Evolutionary conservation across 2,113 vertebrate genomes (phyloP).

Genomic region (Lepus timidus): DNA sequence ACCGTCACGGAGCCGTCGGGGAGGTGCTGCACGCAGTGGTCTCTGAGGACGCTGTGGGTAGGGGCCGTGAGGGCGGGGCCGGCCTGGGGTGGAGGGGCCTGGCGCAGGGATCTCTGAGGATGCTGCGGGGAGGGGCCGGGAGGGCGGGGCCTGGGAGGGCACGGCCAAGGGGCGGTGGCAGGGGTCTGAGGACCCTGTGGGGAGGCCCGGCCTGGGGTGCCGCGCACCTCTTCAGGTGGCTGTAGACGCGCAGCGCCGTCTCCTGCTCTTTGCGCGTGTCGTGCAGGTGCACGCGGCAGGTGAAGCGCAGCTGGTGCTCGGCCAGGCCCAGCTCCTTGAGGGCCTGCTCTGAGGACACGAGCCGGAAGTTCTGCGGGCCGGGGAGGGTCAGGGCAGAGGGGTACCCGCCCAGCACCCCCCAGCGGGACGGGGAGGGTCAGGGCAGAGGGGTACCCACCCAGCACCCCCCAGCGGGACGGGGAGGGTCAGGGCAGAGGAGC

Average conservation of each 20-base stretch:
- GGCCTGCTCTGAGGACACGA: conserved; percentile 96
- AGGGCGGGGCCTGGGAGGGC: background rate
- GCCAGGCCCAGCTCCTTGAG: conserved; percentile 96
- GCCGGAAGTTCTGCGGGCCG: conserved; percentile 91
- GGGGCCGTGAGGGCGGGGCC: background rate
- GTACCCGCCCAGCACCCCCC: no score
- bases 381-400: background rate
- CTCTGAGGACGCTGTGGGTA: conserved; percentile 91
- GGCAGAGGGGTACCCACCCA: no score
- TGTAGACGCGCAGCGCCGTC: conserved; percentile 92
- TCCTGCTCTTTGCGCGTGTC: conserved; percentile 95
- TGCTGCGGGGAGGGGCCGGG: rapidly evolving
- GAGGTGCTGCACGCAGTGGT: conserved; percentile 96
- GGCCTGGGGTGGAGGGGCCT: no score
- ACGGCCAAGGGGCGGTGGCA: no score
- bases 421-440: no score
- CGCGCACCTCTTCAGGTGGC: conserved; percentile 93
- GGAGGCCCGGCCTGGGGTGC: no score
- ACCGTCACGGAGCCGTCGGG: conserved; percentile 97
- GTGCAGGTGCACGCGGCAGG: conserved; percentile 96
- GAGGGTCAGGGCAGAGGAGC: background rate
- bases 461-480: no score
- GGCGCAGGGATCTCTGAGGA: no score
- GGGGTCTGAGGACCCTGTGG: no score
- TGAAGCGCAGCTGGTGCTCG: conserved; percentile 97